These are phyloP conservation scores for Lutjanus campechanus DNA, from an alignment of 2,797 vertebrate genomes.

Conservation along the genomic window DNA sequence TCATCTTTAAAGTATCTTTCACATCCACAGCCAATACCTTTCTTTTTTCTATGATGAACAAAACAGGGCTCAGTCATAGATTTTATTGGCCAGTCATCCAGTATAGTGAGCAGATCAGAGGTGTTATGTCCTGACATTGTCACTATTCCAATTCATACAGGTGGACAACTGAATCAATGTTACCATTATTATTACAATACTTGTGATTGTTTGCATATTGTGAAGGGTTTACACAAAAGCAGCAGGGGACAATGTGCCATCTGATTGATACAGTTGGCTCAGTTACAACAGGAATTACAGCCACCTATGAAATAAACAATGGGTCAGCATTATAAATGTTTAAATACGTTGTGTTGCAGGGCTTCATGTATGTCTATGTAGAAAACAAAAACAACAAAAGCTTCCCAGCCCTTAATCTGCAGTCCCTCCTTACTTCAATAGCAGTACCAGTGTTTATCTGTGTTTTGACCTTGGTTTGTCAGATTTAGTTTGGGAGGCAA, in stretches of 20 bases:
- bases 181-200: not conserved
- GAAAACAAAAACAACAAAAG: not conserved
- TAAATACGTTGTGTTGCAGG: not conserved
- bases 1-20: not conserved
- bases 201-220: conserved; percentile 18
- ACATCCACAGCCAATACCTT: not conserved
- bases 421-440: conserved; percentile 12
- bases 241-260: not conserved
- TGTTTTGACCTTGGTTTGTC: conserved; percentile 44
- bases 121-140: not conserved
- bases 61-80: too few relatives aligned
- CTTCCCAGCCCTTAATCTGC: conserved; percentile 11
- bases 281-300: not conserved
- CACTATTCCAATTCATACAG: not conserved
- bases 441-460: conserved; percentile 11
- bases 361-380: not conserved
- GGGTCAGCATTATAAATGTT: conserved; percentile 19
- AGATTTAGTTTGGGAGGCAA: conserved; percentile 24
- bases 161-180: not conserved
- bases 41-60: not conserved
- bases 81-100: not conserved
- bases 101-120: not conserved
- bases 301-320: conserved; percentile 13
- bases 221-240: not conserved
- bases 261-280: not conserved